Percentiles rank a stretch among this genome's conserved stretches.
phyloP scores from a whole-genome alignment of 1,140 invertebrate species.

The Dryas iulia region DNA sequence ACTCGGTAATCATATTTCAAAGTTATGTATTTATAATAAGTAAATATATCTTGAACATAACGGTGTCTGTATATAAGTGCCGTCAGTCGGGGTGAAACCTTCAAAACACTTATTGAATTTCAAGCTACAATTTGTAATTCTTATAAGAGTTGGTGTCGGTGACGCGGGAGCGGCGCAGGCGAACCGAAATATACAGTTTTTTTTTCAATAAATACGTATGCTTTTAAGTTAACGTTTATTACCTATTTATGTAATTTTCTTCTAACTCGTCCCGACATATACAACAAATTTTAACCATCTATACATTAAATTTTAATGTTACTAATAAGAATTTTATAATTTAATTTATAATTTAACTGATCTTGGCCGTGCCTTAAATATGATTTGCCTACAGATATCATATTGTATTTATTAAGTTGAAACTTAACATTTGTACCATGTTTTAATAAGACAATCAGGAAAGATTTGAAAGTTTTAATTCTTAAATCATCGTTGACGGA shows the following conservation, averaged over 20 bases:
- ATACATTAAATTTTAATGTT: too few relatives aligned
- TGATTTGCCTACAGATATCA: background rate
- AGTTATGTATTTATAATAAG: background rate
- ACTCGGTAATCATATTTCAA: background rate
- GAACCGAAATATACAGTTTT: conserved; percentile 32
- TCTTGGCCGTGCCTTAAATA: too few relatives aligned
- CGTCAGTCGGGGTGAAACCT: conserved; percentile 38
- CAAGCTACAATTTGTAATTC: conserved; percentile 46
- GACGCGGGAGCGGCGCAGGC: conserved; percentile 30
- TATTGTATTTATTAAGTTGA: too few relatives aligned
- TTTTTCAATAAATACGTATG: conserved; percentile 9
- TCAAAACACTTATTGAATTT: conserved; percentile 49
- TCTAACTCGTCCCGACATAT: too few relatives aligned
- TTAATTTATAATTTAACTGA: too few relatives aligned
- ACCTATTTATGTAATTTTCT: background rate
- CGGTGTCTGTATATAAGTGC: conserved; percentile 32
- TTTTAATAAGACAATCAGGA: background rate
- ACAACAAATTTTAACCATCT: too few relatives aligned
- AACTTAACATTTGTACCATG: background rate
- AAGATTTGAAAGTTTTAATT: background rate
- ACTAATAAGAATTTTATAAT: too few relatives aligned
- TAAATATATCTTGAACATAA: conserved; percentile 22
- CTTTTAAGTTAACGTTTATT: conserved; percentile 8
- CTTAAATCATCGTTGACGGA: background rate
- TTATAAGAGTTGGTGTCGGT: conserved; percentile 36